A percentile compares a stretch with the other conserved stretches of the same genome.
Conservation (phyloP, 1,140 invertebrate genomes). For the Glossosoma conforme region DNA sequence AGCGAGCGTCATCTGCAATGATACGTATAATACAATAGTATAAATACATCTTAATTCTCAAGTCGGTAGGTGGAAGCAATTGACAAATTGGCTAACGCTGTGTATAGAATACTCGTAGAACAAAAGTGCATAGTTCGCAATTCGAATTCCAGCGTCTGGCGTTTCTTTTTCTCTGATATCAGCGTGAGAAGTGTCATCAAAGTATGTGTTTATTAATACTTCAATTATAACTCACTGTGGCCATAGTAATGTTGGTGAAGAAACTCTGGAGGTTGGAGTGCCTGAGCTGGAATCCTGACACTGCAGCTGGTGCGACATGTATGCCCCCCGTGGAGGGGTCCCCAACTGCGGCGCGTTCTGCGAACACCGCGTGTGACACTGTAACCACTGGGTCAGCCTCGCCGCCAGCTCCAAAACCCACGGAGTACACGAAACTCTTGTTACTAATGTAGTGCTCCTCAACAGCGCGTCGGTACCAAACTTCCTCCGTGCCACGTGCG, state of each 20-base stretch:
- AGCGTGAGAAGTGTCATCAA: background rate
- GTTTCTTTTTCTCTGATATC: too few relatives aligned
- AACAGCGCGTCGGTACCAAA: slow-evolving; percentile 90
- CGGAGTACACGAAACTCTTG: slow-evolving; percentile 81
- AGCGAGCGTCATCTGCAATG: too few relatives aligned
- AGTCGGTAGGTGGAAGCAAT: too few relatives aligned
- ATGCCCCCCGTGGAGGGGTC: slow-evolving; percentile 56
- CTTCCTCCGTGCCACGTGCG: slow-evolving; percentile 79
- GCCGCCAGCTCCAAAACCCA: slow-evolving; percentile 10
- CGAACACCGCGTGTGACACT: slow-evolving; percentile 80
- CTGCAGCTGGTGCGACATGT: slow-evolving; percentile 74
- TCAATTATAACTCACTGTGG: slow-evolving; percentile 44
- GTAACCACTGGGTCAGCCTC: slow-evolving; percentile 62
- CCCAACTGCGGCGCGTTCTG: too few relatives aligned
- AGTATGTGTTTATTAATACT: background rate
- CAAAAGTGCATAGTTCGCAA: too few relatives aligned
- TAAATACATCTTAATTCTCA: too few relatives aligned
- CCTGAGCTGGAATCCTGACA: slow-evolving; percentile 84
- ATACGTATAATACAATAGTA: too few relatives aligned
- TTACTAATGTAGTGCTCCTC: slow-evolving; percentile 77
- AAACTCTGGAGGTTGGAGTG: slow-evolving; percentile 68
- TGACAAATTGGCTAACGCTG: too few relatives aligned
- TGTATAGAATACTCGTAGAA: too few relatives aligned
- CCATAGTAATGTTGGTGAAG: slow-evolving; percentile 77
- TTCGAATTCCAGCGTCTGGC: too few relatives aligned